Evolutionary conservation across 2,888 invertebrate genomes (phyloP), one percentile per base, ranked within the genome.

Genomic region (Drosophila buzzatii): DNA sequence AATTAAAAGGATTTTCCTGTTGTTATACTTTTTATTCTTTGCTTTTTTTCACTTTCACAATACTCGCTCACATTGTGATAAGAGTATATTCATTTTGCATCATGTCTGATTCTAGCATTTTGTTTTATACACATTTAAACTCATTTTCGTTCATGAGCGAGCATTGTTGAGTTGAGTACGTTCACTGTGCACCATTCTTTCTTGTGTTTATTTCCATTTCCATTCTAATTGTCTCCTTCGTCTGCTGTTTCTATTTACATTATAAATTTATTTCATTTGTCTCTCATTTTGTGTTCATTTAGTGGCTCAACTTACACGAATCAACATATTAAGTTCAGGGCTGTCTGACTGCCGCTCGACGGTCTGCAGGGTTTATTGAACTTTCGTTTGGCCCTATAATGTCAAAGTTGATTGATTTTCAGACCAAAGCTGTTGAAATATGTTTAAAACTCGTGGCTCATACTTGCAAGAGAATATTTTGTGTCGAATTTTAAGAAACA

Each of bases 221-320:
- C 73, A 33, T 45, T 47, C 41, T 42, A 53, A 41, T 67, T 67
- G 56, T 63, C 42, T 35, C 31, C 39, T 42, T 57, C 55, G 42
- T 47, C 59, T 45, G 47, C 65, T 51, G 62, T 63, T 66, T 73
- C 63, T 66, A 62, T 61, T 58, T 53, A 57, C 63, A 80, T 80
- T 67, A 66, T 45, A 83, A 81, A 77, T 69, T 71, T 71, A 77
- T 81, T 81, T 74, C 60, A 67, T 39, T 57, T 47, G 41, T n/a
- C 49, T 70, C 41, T 37, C 65, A 62, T 56, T 55, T 61, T 56
- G 39, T 53, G 47, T 67, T 82, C 37, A 27, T 70, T 81, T 67
- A 69, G 68, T 70, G 64, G 47, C 75, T 84, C 80, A 64, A 72
- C 66, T 83, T 83, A 75, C 84, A 81, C 72, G 74, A 83, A 83